These are phyloP conservation scores for Phalacrocorax aristotelis DNA, from an alignment of 2,113 vertebrate genomes.

Conservation along the genomic window DNA sequence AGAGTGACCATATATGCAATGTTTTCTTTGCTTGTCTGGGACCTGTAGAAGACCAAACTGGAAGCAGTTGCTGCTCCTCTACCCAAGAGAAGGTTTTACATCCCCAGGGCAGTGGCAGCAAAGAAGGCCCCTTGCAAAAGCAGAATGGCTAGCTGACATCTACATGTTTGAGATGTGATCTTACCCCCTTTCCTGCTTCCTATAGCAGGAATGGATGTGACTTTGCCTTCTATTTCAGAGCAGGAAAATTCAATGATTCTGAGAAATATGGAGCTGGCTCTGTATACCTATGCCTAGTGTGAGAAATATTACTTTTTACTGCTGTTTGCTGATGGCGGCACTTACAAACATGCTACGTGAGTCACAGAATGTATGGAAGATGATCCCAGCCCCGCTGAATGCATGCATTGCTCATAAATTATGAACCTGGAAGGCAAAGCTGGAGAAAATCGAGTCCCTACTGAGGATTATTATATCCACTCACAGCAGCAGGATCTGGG, in stretches of 20 bases:
- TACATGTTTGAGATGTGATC: background rate
- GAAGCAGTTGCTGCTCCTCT: background rate
- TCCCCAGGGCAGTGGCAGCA: background rate
- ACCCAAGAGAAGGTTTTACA: background rate
- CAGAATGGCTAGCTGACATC: background rate
- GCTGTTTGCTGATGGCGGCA: background rate
- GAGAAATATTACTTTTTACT: background rate
- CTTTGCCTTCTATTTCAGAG: background rate
- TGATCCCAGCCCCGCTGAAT: background rate
- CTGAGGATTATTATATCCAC: background rate
- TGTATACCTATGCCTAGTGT: background rate
- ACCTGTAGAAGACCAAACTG: background rate
- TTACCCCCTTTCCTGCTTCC: background rate
- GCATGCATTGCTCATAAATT: background rate
- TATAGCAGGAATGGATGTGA: rapidly evolving
- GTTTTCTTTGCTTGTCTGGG: background rate
- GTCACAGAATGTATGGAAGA: background rate
- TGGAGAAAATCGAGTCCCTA: background rate
- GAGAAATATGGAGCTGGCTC: background rate
- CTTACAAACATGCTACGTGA: background rate
- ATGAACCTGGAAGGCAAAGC: background rate
- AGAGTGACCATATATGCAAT: background rate
- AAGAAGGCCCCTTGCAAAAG: background rate
- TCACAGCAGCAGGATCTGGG: background rate
- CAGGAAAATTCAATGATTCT: background rate